phyloP scores from a whole-genome alignment of 1,140 invertebrate genomes.

The Adoxophyes honmai region DNA sequence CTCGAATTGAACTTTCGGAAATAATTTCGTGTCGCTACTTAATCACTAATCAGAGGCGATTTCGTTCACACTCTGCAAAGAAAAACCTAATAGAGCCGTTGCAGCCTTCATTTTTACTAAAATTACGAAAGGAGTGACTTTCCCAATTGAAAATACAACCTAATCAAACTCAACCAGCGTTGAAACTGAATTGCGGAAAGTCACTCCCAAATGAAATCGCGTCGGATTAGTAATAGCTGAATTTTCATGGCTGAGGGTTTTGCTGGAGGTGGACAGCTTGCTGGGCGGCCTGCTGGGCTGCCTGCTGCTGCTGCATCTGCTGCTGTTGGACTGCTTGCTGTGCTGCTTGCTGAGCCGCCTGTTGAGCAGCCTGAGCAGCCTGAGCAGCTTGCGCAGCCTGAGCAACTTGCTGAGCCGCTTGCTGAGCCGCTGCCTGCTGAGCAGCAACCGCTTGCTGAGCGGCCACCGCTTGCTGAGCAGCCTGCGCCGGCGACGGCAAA shows the following conservation, averaged over 20 bases:
- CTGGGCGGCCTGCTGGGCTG: conserved; percentile 63
- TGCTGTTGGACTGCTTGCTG: conserved; percentile 50
- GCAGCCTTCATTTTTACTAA: too few relatives aligned
- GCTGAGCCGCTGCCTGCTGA: conserved; percentile 41
- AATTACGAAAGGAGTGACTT: too few relatives aligned
- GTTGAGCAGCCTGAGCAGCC: conserved; percentile 38
- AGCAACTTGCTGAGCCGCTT: conserved; percentile 48
- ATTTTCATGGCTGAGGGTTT: conserved; percentile 76
- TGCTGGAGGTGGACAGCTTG: conserved; percentile 73
- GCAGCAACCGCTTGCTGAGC: conserved; percentile 23
- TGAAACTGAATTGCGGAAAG: too few relatives aligned
- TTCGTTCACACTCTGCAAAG: conserved; percentile 43
- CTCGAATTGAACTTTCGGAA: conserved; percentile 19
- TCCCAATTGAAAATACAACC: too few relatives aligned
- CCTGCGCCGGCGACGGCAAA: conserved; percentile 56
- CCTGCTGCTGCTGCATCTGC: conserved; percentile 46
- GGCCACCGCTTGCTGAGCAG: conserved; percentile 32
- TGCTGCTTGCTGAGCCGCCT: conserved; percentile 61
- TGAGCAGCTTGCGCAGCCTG: conserved; percentile 46
- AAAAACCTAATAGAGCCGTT: background rate
- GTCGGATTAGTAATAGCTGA: conserved; percentile 78
- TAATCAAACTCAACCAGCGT: too few relatives aligned
- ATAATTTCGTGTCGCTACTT: conserved; percentile 28
- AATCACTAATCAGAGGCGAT: conserved; percentile 71
- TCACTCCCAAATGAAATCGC: conserved; percentile 48